Percentiles rank a stretch among this genome's conserved stretches.
These are phyloP conservation scores for Brachypodius melanocephalos DNA, from an alignment of 2,113 vertebrate species.

Conservation along the genomic window DNA sequence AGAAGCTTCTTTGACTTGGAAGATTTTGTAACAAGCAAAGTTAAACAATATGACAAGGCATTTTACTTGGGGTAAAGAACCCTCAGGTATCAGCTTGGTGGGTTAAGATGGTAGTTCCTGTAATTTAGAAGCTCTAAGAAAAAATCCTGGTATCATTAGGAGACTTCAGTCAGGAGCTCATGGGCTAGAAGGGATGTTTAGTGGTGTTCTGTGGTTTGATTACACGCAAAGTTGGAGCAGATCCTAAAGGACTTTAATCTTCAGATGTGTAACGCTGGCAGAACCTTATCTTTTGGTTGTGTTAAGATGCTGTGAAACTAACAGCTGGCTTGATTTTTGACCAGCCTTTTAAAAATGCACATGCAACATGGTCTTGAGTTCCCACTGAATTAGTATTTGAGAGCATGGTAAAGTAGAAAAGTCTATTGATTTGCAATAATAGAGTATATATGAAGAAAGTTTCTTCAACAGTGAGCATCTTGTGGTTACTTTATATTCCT, in stretches of 20 bases:
- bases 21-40: background rate
- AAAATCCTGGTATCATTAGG: background rate
- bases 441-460: background rate
- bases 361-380: background rate
- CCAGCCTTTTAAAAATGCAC: background rate
- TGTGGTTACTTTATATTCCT: background rate
- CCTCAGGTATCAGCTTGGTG: background rate
- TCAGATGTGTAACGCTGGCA: background rate
- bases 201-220: background rate
- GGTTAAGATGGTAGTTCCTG: background rate
- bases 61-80: background rate
- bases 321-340: background rate
- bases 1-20: background rate
- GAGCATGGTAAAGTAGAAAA: background rate
- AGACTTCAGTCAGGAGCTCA: background rate
- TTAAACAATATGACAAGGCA: background rate
- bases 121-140: background rate
- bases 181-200: background rate
- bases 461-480: background rate
- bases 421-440: background rate
- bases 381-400: background rate
- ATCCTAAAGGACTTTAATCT: background rate
- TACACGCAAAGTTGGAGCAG: background rate
- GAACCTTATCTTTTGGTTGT: background rate
- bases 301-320: background rate